phyloP scores from a whole-genome alignment of 1,140 invertebrate genomes.

The Lutraria rhynchaena region DNA sequence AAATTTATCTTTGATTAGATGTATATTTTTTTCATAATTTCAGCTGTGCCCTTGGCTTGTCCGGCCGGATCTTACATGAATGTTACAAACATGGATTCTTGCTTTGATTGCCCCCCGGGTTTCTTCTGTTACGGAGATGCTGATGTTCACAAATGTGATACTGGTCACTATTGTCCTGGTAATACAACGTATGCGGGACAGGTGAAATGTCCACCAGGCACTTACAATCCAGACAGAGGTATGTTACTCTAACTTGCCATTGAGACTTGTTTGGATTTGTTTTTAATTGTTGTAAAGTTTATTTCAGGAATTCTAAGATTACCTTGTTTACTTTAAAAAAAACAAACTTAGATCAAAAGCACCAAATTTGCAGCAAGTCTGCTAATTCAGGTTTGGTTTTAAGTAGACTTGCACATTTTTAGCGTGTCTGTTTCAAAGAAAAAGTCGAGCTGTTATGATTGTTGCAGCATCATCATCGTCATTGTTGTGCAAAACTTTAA shows the following conservation, averaged over 20 bases:
- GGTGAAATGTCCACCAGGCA: slow-evolving; percentile 77
- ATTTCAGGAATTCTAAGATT: too few species aligned
- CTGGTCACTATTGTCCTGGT: slow-evolving; percentile 78
- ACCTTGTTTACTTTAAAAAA: too few species aligned
- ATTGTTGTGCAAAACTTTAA: too few species aligned
- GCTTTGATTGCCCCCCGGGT: slow-evolving; percentile 77
- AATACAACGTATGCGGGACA: slow-evolving; percentile 72
- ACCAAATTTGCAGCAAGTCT: too few species aligned
- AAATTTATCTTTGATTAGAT: not conserved
- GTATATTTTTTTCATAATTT: slow-evolving; percentile 35
- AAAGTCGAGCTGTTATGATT: too few species aligned
- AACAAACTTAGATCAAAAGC: too few species aligned
- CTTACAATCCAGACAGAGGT: slow-evolving; percentile 78
- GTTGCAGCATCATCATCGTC: too few species aligned
- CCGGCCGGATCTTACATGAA: slow-evolving; percentile 76
- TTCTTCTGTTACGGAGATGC: slow-evolving; percentile 77
- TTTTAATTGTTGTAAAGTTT: too few species aligned
- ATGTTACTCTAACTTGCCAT: not conserved
- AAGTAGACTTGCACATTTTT: too few species aligned
- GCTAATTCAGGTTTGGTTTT: too few species aligned
- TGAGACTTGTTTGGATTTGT: too few species aligned
- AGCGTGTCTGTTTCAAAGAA: too few species aligned
- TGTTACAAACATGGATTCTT: slow-evolving; percentile 69
- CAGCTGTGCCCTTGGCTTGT: slow-evolving; percentile 73
- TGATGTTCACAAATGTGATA: slow-evolving; percentile 71